A percentile compares a stretch with the other conserved stretches of the same genome.
These are phyloP conservation scores for Sarcophaga carnaria DNA, from an alignment of 2,888 invertebrate species.

Conservation along the genomic window DNA sequence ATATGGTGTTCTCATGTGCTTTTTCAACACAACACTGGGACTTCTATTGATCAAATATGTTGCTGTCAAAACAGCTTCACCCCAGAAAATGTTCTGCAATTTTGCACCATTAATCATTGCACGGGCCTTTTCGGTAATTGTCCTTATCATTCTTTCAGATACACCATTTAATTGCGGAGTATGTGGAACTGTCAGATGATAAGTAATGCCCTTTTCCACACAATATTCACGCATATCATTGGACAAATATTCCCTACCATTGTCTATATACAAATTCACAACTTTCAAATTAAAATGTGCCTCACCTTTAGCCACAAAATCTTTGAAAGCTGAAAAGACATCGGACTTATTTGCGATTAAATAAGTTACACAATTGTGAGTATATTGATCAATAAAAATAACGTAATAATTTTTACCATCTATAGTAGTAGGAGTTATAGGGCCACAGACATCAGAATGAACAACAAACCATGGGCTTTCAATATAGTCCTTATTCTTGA, in stretches of 20 bases:
- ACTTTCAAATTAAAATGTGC: constrained; percentile 73
- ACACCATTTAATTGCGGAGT: constrained; percentile 79
- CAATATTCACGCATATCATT: constrained; percentile 75
- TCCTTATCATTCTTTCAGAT: constrained; percentile 73
- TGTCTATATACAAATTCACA: constrained; percentile 72
- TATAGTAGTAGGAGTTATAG: constrained; percentile 74
- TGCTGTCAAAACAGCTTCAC: constrained; percentile 75
- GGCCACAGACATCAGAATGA: constrained; percentile 72
- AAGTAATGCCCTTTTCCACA: constrained; percentile 74
- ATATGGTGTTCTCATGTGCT: constrained; percentile 76
- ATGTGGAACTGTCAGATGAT: constrained; percentile 78
- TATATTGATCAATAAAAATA: constrained; percentile 77
- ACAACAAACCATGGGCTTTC: constrained; percentile 74
- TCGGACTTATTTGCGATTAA: constrained; percentile 72
- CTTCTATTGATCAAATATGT: constrained; percentile 77
- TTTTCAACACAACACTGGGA: constrained; percentile 76
- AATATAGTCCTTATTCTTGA: constrained; percentile 72
- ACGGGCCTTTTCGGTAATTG: constrained; percentile 77
- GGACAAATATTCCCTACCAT: constrained; percentile 75
- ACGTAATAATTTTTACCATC: constrained; percentile 77
- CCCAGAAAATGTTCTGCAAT: constrained; percentile 74
- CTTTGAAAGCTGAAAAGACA: constrained; percentile 68
- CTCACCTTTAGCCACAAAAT: constrained; percentile 66
- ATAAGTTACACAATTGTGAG: constrained; percentile 76
- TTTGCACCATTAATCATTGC: constrained; percentile 75